These are phyloP conservation scores for Urocolius indicus DNA, from an alignment of 2,113 vertebrate genomes.

Conservation along the genomic window DNA sequence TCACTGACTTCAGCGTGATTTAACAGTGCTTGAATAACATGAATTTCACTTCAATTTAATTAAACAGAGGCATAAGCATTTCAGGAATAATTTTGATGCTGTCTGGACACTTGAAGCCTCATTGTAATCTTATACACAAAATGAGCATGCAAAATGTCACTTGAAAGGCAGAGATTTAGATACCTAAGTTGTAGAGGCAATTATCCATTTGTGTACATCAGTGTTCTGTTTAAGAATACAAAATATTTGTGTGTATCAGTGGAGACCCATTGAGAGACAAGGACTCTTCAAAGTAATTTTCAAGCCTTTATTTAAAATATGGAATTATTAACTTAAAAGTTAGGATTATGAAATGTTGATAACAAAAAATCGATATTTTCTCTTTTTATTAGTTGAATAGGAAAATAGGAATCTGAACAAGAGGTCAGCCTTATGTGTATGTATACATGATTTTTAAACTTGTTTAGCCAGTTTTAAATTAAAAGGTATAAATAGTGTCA, in stretches of 20 bases:
- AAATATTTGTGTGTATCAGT: slow-evolving; percentile 13
- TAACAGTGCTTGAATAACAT: slow-evolving; percentile 54
- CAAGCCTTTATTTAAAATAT: slow-evolving; percentile 25
- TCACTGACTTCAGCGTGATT: slow-evolving; percentile 52
- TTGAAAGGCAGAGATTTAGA: slow-evolving; percentile 50
- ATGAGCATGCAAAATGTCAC: slow-evolving; percentile 60
- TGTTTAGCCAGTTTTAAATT: slow-evolving; percentile 17
- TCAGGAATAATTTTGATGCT: slow-evolving; percentile 58
- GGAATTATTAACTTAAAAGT: slow-evolving; percentile 12
- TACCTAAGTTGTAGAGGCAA: slow-evolving; percentile 55
- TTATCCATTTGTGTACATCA: slow-evolving; percentile 47
- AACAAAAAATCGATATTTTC: neutral
- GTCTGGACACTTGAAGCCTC: slow-evolving; percentile 49
- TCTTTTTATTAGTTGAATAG: slow-evolving; percentile 1
- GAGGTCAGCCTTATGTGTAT: neutral
- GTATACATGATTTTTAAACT: neutral
- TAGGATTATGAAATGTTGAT: neutral
- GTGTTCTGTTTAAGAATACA: slow-evolving; percentile 28
- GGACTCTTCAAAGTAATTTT: slow-evolving; percentile 43
- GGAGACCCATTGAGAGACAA: neutral
- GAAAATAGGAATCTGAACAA: slow-evolving; percentile 11
- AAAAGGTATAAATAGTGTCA: neutral
- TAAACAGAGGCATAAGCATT: slow-evolving; percentile 50
- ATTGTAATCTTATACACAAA: slow-evolving; percentile 55
- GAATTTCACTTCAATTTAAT: slow-evolving; percentile 70